Percentiles rank a stretch among this genome's conserved stretches.
Conservation (phyloP, 1,140 invertebrate genomes). For the Caenorhabditis remanei region DNA sequence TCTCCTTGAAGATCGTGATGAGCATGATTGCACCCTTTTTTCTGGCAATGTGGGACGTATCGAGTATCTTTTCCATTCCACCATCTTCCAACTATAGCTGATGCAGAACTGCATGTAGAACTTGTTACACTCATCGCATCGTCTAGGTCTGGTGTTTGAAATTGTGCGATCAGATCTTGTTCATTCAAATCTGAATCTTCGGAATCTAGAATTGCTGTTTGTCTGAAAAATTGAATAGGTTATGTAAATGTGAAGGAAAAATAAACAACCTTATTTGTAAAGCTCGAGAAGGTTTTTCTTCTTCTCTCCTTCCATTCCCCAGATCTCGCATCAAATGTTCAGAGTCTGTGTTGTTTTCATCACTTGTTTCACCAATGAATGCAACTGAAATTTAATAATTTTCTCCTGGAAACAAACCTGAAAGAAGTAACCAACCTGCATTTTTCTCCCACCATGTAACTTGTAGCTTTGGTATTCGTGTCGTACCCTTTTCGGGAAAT, state of each 20-base stretch:
- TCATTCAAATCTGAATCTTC: constrained; percentile 61
- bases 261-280: constrained; percentile 8
- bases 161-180: background rate
- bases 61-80: constrained; percentile 77
- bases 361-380: constrained; percentile 74
- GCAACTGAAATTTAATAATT: constrained; percentile 62
- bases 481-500: constrained; percentile 62
- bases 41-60: constrained; percentile 76
- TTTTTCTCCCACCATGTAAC: constrained; percentile 75
- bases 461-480: constrained; percentile 65
- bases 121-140: constrained; percentile 67
- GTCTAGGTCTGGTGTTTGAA: constrained; percentile 57
- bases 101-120: constrained; percentile 69
- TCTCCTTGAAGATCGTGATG: constrained; percentile 62
- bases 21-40: constrained; percentile 72
- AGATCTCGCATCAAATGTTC: constrained; percentile 66
- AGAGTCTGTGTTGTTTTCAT: constrained; percentile 71
- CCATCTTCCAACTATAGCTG: constrained; percentile 76
- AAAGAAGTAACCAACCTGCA: constrained; percentile 60
- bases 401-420: no score
- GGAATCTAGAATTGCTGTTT: constrained; percentile 65
- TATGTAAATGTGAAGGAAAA: background rate
- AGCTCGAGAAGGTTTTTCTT: constrained; percentile 4
- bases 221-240: constrained; percentile 38
- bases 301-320: constrained; percentile 60